A percentile compares a stretch with the other conserved stretches of the same genome.
Evolutionary conservation across 1,140 invertebrate genomes (phyloP).

Genomic region (Theocolax elegans): DNA sequence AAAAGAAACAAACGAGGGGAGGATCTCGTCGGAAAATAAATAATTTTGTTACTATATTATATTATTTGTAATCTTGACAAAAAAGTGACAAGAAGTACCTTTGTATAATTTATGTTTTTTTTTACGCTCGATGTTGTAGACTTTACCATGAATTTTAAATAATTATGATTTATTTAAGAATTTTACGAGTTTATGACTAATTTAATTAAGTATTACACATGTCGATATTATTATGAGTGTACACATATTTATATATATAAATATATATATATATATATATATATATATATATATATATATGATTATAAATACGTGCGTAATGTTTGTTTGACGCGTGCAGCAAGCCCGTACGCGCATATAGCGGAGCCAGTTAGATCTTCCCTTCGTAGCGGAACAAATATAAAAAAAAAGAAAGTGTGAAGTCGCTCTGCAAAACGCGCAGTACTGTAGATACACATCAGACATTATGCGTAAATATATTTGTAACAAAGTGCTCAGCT

Average conservation of each 20-base stretch:
- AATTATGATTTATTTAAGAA: constrained; percentile 24
- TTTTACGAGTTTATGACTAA: constrained; percentile 29
- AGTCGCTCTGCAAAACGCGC: neutral
- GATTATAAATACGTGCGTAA: neutral
- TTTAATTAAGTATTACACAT: constrained; percentile 27
- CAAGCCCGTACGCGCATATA: neutral
- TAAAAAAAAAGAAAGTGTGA: too few relatives aligned
- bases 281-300: neutral
- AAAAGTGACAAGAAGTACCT: constrained; percentile 23
- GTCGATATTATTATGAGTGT: neutral
- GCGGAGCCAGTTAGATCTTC: constrained; percentile 20
- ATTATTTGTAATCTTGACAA: constrained; percentile 24
- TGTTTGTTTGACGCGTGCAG: constrained; percentile 5
- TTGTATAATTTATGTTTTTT: constrained; percentile 40
- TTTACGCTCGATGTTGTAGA: constrained; percentile 23
- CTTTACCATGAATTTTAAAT: constrained; percentile 18
- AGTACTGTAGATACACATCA: constrained; percentile 33
- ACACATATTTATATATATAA: neutral
- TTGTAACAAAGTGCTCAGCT: constrained; percentile 33
- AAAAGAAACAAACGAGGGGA: constrained; percentile 18
- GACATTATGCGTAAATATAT: constrained; percentile 23
- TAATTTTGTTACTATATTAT: too few relatives aligned
- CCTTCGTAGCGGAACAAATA: constrained; percentile 27
- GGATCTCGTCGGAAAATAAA: constrained; percentile 14
- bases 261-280: neutral